These are phyloP conservation scores for Drosophila bocki DNA, from an alignment of 1,140 invertebrate genomes.

Conservation along the genomic window DNA sequence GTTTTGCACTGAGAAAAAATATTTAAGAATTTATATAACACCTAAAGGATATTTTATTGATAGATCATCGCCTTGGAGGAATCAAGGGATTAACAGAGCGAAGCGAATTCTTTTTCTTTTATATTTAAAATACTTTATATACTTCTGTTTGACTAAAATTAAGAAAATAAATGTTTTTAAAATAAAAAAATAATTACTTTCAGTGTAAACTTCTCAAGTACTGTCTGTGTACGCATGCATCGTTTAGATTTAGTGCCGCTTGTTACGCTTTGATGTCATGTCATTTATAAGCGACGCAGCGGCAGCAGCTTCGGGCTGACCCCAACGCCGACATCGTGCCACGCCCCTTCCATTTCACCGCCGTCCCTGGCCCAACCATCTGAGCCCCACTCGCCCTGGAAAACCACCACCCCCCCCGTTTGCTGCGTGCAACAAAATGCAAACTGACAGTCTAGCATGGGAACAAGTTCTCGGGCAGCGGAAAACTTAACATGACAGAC, in stretches of 20 bases:
- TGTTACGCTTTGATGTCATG: slow-evolving; percentile 79
- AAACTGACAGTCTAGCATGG: slow-evolving; percentile 74
- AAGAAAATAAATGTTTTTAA: background rate
- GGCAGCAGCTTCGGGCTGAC: slow-evolving; percentile 42
- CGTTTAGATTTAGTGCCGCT: slow-evolving; percentile 83
- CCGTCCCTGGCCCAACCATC: slow-evolving; percentile 1
- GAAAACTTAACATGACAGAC: slow-evolving; percentile 75
- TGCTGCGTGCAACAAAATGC: slow-evolving; percentile 66
- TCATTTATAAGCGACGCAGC: slow-evolving; percentile 75
- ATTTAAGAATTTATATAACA: too few relatives aligned
- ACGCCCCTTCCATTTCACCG: slow-evolving; percentile 14
- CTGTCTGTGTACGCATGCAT: slow-evolving; percentile 46
- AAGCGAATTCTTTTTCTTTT: accelerated
- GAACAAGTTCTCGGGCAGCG: slow-evolving; percentile 49
- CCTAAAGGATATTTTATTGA: accelerated
- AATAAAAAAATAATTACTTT: background rate
- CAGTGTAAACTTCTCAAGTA: slow-evolving; percentile 4
- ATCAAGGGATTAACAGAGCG: too few relatives aligned
- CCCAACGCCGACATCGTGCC: slow-evolving; percentile 24
- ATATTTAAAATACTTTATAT: background rate
- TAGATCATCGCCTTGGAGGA: accelerated
- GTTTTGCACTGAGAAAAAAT: background rate
- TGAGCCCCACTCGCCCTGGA: slow-evolving; percentile 1
- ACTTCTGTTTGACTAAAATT: background rate
- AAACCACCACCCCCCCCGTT: background rate